Conservation (phyloP, 2,888 invertebrate genomes). For the Mactromeris polynyma region DNA sequence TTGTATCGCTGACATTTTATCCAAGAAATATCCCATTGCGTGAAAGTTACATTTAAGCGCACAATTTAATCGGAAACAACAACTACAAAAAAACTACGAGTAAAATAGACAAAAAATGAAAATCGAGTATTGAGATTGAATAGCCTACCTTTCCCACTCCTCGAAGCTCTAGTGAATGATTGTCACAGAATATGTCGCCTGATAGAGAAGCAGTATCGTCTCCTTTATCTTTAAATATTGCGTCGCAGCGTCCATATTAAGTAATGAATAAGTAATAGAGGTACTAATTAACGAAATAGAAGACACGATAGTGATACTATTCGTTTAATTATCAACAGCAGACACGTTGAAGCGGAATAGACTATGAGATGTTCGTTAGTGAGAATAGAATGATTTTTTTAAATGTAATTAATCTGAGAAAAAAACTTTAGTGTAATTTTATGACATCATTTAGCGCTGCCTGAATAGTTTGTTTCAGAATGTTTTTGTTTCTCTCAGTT, state of each 20-base stretch:
- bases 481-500: background rate
- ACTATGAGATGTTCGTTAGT: background rate
- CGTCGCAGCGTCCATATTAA: background rate
- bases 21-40: background rate
- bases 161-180: background rate
- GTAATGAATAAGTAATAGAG: conserved; percentile 11
- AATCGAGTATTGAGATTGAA: background rate
- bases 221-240: conserved; percentile 12
- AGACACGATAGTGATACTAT: background rate
- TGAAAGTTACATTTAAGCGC: background rate
- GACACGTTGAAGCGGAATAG: background rate
- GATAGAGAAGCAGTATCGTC: background rate
- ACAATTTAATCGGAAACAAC: background rate
- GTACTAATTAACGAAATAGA: background rate
- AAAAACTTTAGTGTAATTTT: background rate
- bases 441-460: background rate
- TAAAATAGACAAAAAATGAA: background rate
- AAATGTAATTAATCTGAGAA: conserved; percentile 5
- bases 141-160: background rate
- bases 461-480: background rate
- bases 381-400: background rate
- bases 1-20: background rate
- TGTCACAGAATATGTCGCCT: conserved; percentile 6
- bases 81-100: too few species aligned
- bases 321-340: background rate